Base-by-base conservation (phyloP, 2,113 vertebrate species). In the Muntiacus reevesi region DNA sequence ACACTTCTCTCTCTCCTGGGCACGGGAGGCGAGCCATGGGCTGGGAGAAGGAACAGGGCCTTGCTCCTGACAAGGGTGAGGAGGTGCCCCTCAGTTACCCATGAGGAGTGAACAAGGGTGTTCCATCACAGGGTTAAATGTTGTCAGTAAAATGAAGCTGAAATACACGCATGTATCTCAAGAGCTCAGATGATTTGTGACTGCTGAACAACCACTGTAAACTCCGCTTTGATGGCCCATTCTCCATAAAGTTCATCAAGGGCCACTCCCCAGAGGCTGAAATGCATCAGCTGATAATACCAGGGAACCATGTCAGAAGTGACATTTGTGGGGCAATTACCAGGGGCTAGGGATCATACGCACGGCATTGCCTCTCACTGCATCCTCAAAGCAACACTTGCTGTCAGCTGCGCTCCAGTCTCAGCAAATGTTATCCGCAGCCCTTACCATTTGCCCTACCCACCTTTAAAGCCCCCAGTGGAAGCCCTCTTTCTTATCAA, bases 51-150 rank as follows among this genome's bases (percentile, higher is more conserved):
- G 25, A 25, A 45, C 3, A 25, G 28, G n/a, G 25, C 45, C 45
- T 55, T 91, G n/a, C 15, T 76, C 2, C 19, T 33, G 8, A 27
- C 1, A 14, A 40, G 19, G 25, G 2, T 45, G 50, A 33, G 47
- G 7, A 21, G 2, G 0, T 55, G 71, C 21, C 0, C 8, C 5
- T 50, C 5, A 1, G 16, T 17, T 13, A 33, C 33, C 16, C 17
- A 27, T 14, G 2, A 27, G 33, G 12, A 23, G 7, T 60, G 52
- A 54, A 47, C 12, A 47, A 60, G 27, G 43, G 2, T 52, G 17
- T 16, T 45, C 4, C 4, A 30, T 12, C 33, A 10, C 7, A 64
- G 19, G 16, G 3, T 30, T 8, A 12, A n/a, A 30, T 27, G 45
- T 30, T 15, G 2, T 5, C 15, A 40, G 21, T 21, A 21, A 45